Percentiles rank a stretch among this genome's conserved stretches.
Evolutionary conservation across 2,888 invertebrate genomes (phyloP).

Genomic region (Alloscopus bannaensis): DNA sequence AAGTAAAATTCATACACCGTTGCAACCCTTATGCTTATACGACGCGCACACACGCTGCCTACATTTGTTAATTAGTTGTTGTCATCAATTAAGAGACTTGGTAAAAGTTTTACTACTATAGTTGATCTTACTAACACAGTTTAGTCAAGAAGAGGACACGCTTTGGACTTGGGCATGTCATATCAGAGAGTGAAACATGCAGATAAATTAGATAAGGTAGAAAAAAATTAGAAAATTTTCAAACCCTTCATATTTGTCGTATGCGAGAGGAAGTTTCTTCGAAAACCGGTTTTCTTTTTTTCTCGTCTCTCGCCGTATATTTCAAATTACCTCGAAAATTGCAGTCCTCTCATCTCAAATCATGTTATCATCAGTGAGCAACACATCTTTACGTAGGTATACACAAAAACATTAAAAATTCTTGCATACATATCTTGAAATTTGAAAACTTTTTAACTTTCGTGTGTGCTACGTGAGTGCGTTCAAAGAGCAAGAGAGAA

Average conservation of each 20-base stretch:
- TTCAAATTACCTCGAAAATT: no score
- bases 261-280: constrained; percentile 22
- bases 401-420: neutral
- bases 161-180: neutral
- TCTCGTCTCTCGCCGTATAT: neutral
- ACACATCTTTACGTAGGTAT: neutral
- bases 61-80: no score
- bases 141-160: neutral
- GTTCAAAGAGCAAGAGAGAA: no score
- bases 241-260: no score
- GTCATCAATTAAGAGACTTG: neutral
- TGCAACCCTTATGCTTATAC: no score
- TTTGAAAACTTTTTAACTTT: neutral
- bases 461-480: neutral
- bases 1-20: no score
- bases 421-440: neutral
- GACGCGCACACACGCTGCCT: no score
- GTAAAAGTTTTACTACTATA: neutral
- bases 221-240: constrained; percentile 14
- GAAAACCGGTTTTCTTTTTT: constrained; percentile 16
- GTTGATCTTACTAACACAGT: neutral
- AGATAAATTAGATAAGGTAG: neutral
- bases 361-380: neutral
- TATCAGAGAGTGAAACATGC: neutral
- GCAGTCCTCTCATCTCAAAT: neutral